phyloP scores from a whole-genome alignment of 2,888 invertebrate genomes.

The Drosophila affinis region DNA sequence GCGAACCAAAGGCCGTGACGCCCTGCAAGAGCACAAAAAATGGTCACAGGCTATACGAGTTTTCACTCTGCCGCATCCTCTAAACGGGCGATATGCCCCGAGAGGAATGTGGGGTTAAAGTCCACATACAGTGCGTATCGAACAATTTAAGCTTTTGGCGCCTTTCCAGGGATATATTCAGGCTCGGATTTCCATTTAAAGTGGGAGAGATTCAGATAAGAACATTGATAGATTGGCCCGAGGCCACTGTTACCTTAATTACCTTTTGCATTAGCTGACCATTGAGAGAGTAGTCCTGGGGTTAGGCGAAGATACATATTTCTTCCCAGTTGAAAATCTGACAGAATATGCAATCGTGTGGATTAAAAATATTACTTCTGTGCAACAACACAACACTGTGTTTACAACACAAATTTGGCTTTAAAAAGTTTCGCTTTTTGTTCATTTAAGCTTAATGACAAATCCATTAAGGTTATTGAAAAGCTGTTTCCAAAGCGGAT shows the following conservation, averaged over 20 bases:
- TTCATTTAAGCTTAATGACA: conserved; percentile 12
- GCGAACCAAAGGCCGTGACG: conserved; percentile 39
- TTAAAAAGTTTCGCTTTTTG: neutral
- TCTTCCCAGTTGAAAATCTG: neutral
- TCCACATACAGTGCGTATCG: neutral
- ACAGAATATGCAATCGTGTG: neutral
- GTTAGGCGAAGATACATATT: neutral
- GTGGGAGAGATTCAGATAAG: neutral
- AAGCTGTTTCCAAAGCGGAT: conserved; percentile 25
- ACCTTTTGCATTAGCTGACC: neutral
- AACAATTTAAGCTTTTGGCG: neutral
- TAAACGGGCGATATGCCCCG: conserved; percentile 18
- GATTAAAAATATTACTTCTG: neutral
- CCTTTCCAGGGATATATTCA: neutral
- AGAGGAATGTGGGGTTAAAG: neutral
- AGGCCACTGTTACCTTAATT: neutral
- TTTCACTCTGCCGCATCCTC: conserved; percentile 12
- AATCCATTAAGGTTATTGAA: conserved; percentile 28
- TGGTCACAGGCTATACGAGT: conserved; percentile 32
- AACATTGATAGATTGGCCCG: neutral
- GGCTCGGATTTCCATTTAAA: neutral
- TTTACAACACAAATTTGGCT: neutral
- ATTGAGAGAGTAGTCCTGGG: neutral
- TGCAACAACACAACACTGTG: neutral
- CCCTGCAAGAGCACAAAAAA: conserved; percentile 26